Base-by-base conservation (phyloP, 2,888 invertebrate genomes). In the Odontothrips loti region DNA sequence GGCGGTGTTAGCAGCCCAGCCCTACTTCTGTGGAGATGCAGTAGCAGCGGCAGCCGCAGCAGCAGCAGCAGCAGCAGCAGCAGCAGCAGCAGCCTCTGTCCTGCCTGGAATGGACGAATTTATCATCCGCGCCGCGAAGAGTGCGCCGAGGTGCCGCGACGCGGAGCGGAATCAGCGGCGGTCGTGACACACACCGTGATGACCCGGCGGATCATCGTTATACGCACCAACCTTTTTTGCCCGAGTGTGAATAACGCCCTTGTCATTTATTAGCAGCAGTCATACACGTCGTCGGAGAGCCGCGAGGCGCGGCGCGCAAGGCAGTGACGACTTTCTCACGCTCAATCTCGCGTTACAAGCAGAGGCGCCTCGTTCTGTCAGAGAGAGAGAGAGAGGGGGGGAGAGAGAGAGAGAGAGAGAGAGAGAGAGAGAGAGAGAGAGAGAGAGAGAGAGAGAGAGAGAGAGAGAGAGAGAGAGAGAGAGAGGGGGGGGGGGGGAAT, bases 201-300 rank as follows among this genome's bases (percentile, higher is more conserved):
- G 51, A 20, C 15, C 51, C 12, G 34, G 3, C 34, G 34, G 34
- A 43, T 43, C 34, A 43, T 43, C 58, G 58, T 58, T 58, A 58
- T 58, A 58, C 58, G 58, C 58, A 58, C 34, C 34, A 43, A 43
- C 34, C 34, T 58, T 58, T 58, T n/a, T 17, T 15, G 15, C 51
- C 15, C 51, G 58, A 58, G 58, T 58, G 58, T n/a, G 58, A 58
- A 58, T 58, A 58, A 58, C n/a, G 58, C 58, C 58, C 58, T 58
- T 6, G 58, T 58, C 58, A 58, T 58, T 58, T 58, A 58, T 58
- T 58, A 20, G 0, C 17, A 58, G 58, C 58, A 17, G 34, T 6
- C 3, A 6, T 6, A 6, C 6, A 2, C 34, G 34, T 43, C 34
- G 34, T 2, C 58, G 58, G 58, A 58, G 58, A 11, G 58, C 10